A percentile compares a stretch with the other conserved stretches of the same genome.
Conservation (phyloP, 2,888 invertebrate species). For the Parochlus steinenii region DNA sequence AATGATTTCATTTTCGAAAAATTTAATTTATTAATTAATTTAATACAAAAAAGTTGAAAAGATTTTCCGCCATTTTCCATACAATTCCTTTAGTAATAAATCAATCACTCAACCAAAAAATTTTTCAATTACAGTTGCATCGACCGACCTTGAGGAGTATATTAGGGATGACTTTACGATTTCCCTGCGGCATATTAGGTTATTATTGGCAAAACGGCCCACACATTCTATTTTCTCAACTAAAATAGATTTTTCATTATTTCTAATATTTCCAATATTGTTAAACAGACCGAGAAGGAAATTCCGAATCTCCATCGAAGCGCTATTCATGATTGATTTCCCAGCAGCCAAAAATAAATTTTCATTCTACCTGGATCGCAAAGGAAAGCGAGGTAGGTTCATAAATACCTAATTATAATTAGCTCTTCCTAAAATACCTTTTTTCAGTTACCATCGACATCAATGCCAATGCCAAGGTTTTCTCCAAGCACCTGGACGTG, state of each 20-base stretch:
- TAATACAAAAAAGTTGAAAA: too few species aligned
- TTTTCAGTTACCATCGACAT: conserved; percentile 25
- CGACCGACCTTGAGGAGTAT: conserved; percentile 27
- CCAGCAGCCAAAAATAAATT: conserved; percentile 30
- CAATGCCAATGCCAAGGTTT: conserved; percentile 24
- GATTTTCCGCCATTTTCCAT: too few species aligned
- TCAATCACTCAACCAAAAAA: too few species aligned
- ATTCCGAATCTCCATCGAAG: conserved; percentile 29
- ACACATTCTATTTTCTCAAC: not conserved
- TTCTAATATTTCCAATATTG: conserved; percentile 5
- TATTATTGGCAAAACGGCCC: conserved; percentile 14
- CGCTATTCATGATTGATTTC: conserved; percentile 31
- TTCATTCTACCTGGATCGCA: conserved; percentile 31
- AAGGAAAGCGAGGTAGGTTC: conserved; percentile 21
- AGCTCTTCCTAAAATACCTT: not conserved
- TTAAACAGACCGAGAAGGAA: conserved; percentile 27
- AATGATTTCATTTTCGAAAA: too few species aligned
- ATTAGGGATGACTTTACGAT: conserved; percentile 31
- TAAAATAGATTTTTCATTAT: not conserved
- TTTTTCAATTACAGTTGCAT: conserved; percentile 23
- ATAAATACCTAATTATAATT: not conserved
- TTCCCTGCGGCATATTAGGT: conserved; percentile 31
- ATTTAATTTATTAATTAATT: too few species aligned
- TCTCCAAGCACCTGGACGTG: conserved; percentile 28
- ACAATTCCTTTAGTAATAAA: too few species aligned